A percentile compares a stretch with the other conserved stretches of the same genome.
phyloP scores from a whole-genome alignment of 92 coral and sea anemone species.

The Epizoanthus scotinus region DNA sequence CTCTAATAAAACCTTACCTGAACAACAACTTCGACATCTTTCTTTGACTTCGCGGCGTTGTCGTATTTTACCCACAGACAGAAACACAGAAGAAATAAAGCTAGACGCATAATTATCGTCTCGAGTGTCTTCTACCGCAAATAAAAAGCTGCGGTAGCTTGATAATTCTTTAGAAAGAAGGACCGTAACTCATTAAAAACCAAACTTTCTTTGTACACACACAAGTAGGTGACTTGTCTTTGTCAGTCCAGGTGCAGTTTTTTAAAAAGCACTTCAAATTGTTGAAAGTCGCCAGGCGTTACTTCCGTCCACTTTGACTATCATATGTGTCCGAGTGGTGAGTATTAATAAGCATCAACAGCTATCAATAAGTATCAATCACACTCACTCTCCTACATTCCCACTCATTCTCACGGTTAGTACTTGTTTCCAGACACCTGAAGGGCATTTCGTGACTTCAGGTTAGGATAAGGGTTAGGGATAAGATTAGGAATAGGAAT shows the following conservation, averaged over 20 bases:
- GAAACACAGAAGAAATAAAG: conserved; percentile 29
- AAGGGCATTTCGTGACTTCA: too few species aligned
- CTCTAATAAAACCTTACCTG: conserved; percentile 52
- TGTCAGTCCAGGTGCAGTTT: background rate
- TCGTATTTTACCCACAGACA: conserved; percentile 18
- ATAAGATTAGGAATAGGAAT: too few species aligned
- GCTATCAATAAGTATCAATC: too few species aligned
- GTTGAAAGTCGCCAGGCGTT: background rate
- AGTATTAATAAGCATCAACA: too few species aligned
- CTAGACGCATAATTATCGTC: conserved; percentile 17
- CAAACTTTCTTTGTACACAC: background rate
- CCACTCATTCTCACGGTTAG: too few species aligned
- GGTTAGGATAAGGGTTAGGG: too few species aligned
- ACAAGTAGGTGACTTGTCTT: too few species aligned
- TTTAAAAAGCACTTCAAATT: background rate
- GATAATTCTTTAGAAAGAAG: too few species aligned
- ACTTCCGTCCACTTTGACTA: background rate
- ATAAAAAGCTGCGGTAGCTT: background rate
- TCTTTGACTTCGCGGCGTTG: conserved; percentile 62
- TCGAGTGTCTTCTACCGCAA: background rate
- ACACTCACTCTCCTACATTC: too few species aligned
- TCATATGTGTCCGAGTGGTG: background rate
- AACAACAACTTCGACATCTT: conserved; percentile 67
- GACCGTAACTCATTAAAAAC: too few species aligned
- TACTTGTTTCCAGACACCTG: too few species aligned